phyloP scores from a whole-genome alignment of 2,113 vertebrate genomes.

The Mesocricetus auratus region DNA sequence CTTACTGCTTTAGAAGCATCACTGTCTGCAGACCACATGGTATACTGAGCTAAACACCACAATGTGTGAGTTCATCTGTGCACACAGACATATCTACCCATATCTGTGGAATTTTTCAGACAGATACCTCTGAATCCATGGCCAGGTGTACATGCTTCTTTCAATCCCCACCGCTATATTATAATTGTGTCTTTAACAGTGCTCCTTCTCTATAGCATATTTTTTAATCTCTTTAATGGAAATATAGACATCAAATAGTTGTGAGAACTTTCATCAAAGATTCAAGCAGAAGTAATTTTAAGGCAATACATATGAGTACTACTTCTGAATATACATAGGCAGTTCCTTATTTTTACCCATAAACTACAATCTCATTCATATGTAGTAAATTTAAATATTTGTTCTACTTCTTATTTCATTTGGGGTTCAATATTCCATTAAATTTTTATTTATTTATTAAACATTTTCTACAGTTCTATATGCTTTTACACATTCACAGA shows the following conservation, averaged over 20 bases:
- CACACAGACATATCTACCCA: not conserved
- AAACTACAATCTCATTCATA: not conserved
- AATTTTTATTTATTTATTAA: not conserved
- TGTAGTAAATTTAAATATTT: not conserved
- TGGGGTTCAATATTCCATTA: not conserved
- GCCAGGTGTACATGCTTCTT: not conserved
- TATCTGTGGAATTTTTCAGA: not conserved
- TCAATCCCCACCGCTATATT: not conserved
- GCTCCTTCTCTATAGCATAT: not conserved
- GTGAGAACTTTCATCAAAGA: not conserved
- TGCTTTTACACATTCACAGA: not conserved
- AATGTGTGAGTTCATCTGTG: too few species aligned
- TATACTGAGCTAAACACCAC: not conserved
- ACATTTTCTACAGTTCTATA: not conserved
- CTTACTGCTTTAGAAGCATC: not conserved
- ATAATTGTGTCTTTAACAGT: not conserved
- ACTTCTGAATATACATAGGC: not conserved
- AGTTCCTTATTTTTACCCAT: not conserved
- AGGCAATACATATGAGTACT: not conserved
- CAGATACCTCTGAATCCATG: not conserved
- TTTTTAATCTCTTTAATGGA: not conserved
- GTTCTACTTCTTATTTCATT: not conserved
- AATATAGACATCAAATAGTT: not conserved
- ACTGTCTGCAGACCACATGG: not conserved
- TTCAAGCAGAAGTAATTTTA: not conserved